These are phyloP conservation scores for Ormyrus nitidulus DNA, from an alignment of 2,888 invertebrate species.

Conservation along the genomic window DNA sequence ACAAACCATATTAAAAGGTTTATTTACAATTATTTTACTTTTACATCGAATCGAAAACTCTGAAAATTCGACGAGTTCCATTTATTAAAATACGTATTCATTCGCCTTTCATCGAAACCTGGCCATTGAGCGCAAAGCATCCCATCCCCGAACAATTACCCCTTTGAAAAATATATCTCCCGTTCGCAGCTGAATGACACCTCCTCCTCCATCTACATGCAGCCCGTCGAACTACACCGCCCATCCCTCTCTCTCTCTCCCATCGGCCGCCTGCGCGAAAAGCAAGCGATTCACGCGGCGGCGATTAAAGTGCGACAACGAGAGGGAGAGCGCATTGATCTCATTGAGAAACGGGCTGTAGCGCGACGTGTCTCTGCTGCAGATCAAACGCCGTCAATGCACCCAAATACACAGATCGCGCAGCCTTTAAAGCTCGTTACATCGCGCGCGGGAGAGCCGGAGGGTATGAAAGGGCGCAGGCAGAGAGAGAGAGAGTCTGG, in stretches of 20 bases:
- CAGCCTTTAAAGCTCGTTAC: slow-evolving; percentile 51
- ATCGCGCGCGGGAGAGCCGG: slow-evolving; percentile 18
- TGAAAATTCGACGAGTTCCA: too few relatives aligned
- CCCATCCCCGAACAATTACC: too few relatives aligned
- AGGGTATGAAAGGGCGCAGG: neutral
- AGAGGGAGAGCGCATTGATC: slow-evolving; percentile 12
- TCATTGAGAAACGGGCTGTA: neutral
- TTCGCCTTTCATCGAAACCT: neutral
- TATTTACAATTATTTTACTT: too few relatives aligned
- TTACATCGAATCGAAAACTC: too few relatives aligned
- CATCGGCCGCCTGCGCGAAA: neutral
- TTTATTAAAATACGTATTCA: too few relatives aligned
- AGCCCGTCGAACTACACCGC: neutral
- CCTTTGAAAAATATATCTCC: too few relatives aligned
- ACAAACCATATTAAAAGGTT: too few relatives aligned
- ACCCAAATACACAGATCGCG: neutral
- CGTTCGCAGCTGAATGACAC: too few relatives aligned
- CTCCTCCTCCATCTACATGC: too few relatives aligned
- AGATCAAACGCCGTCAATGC: slow-evolving; percentile 47
- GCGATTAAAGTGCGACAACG: neutral
- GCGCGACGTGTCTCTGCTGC: slow-evolving; percentile 24
- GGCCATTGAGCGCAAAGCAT: neutral
- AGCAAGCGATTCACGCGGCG: neutral
- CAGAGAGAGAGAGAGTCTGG: slow-evolving; percentile 9
- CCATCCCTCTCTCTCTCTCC: neutral